Percentiles rank a stretch among this genome's conserved stretches.
Evolutionary conservation across 2,888 invertebrate genomes (phyloP).

Genomic region (Tigriopus californicus): DNA sequence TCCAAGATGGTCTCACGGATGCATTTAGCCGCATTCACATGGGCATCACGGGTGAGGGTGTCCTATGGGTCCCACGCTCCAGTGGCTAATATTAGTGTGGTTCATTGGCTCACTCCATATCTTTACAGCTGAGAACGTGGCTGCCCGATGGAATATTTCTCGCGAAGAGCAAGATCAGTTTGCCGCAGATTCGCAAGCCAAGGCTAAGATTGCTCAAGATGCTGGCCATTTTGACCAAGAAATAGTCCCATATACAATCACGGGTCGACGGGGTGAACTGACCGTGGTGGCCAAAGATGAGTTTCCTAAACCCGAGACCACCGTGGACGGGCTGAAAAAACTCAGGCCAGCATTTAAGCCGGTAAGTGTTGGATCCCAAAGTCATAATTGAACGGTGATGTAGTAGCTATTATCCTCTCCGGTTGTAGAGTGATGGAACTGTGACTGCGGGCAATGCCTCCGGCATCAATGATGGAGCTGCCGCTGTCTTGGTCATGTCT

Average conservation of each 20-base stretch:
- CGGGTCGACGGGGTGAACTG: slow-evolving; percentile 14
- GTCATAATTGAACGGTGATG: too few species aligned
- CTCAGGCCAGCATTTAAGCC: slow-evolving; percentile 42
- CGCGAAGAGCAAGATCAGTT: slow-evolving; percentile 49
- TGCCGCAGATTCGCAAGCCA: slow-evolving; percentile 46
- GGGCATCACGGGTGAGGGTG: slow-evolving; percentile 57
- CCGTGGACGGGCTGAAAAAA: slow-evolving; percentile 39
- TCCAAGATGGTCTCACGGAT: slow-evolving; percentile 52
- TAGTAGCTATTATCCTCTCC: too few species aligned
- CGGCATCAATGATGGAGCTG: slow-evolving; percentile 73
- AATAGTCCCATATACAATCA: slow-evolving; percentile 44
- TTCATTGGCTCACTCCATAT: too few species aligned
- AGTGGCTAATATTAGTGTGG: too few species aligned
- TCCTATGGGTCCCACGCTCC: too few species aligned
- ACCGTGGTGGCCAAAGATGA: slow-evolving; percentile 37
- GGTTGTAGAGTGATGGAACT: slow-evolving; percentile 27
- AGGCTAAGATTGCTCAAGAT: slow-evolving; percentile 40
- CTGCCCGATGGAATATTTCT: slow-evolving; percentile 41
- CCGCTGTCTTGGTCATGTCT: slow-evolving; percentile 55
- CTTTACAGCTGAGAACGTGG: slow-evolving; percentile 32
- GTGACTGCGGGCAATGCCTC: slow-evolving; percentile 63
- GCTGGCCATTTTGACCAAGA: slow-evolving; percentile 46
- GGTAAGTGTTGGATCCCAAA: slow-evolving; percentile 20
- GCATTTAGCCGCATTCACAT: slow-evolving; percentile 52
- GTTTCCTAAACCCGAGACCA: slow-evolving; percentile 43